Base-by-base conservation (phyloP, 2,113 vertebrate species). In the Xenopus borealis region DNA sequence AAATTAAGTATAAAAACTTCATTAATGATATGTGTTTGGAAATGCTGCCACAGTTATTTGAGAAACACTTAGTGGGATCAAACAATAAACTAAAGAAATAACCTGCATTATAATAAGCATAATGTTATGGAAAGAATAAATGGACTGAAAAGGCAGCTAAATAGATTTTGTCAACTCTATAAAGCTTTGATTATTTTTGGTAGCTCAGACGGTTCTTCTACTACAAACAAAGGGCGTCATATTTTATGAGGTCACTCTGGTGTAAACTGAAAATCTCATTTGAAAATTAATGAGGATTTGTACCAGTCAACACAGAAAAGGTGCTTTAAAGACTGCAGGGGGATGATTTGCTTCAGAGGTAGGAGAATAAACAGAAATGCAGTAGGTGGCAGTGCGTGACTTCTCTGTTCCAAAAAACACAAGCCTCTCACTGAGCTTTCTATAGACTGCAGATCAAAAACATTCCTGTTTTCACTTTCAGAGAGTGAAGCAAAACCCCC, bases 151-250 rank as follows among this genome's bases (percentile, higher is more conserved):
- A 40, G 33, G 33, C 47, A 50, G 47, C 14, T 55, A n/a, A 55
- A 55, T 55, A 55, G 53, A n/a, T 55, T 55, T n/a, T 55, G 14
- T 55, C 53, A 55, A n/a, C 53, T 55, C 53, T n/a, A 55, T 16
- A 55, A 55, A 55, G 7, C 53, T 55, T n/a, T 55, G 47, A 50
- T 50, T 13, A 50, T 50, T 50, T 50, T n/a, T 16, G 53, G 5
- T 55, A 40, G 13, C 8, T 55, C 53, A 55, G 53, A 55, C 14
- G 16, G 4, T 4, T n/a, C 17, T n/a, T 55, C 53, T n/a, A 55
- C 53, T n/a, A n/a, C 14, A 55, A 55, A 55, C 4, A 55, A 55
- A n/a, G 53, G 17, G 12, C 8, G 53, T n/a, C 7, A 16, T 55
- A 55, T n/a, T 55, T 55, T 55, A 55, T 55, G 53, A 55, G 17